Evolutionary conservation across 2,113 vertebrate genomes (phyloP).

Genomic region (Mirounga angustirostris): DNA sequence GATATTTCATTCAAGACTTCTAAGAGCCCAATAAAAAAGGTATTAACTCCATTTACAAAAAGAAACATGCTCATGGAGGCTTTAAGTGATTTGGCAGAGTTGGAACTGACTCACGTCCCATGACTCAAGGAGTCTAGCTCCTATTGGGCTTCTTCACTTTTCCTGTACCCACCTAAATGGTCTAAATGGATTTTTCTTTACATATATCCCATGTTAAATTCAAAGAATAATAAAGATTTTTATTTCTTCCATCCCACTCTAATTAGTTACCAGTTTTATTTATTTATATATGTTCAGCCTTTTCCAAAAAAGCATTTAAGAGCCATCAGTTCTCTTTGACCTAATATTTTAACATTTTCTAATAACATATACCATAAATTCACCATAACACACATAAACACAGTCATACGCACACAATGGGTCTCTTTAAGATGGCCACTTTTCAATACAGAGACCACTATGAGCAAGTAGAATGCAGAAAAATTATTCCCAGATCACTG

Average conservation of each 20-base stretch:
- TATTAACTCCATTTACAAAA: neutral
- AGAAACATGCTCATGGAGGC: neutral
- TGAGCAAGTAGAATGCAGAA: conserved; percentile 2
- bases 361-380: neutral
- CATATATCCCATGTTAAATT: neutral
- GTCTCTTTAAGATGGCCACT: neutral
- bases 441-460: neutral
- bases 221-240: neutral
- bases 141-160: neutral
- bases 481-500: neutral
- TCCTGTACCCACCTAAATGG: neutral
- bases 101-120: neutral
- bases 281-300: neutral
- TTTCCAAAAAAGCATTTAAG: conserved; percentile 5
- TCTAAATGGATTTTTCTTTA: neutral
- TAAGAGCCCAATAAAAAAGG: neutral
- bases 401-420: neutral
- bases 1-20: neutral
- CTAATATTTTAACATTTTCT: conserved; percentile 8
- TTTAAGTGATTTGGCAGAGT: neutral
- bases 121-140: neutral
- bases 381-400: neutral
- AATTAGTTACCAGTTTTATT: conserved; percentile 35
- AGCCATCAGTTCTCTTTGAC: neutral
- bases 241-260: conserved; percentile 5